A percentile compares a stretch with the other conserved stretches of the same genome.
Conservation (phyloP, 2,888 invertebrate species). For the Leptothorax acervorum region DNA sequence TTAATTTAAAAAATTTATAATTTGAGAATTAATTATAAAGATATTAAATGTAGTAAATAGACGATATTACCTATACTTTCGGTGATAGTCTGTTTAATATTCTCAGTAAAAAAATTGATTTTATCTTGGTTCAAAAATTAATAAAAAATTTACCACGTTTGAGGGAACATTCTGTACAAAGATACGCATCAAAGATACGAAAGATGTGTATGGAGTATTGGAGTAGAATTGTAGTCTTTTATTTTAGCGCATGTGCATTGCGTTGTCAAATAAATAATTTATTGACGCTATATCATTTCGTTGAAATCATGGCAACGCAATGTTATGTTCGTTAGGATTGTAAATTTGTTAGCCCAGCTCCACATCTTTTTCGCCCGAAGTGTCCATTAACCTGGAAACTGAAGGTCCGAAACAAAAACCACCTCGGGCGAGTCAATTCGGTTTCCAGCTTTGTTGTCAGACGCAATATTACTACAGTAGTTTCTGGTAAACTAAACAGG, state of each 20-base stretch:
- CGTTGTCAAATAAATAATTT: conserved; percentile 19
- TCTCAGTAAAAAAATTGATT: not conserved
- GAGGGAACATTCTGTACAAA: not conserved
- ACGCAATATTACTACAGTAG: conserved; percentile 43
- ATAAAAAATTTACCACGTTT: not conserved
- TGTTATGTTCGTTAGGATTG: not conserved
- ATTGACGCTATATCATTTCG: not conserved
- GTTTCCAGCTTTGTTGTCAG: conserved; percentile 45
- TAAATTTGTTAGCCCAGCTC: conserved; percentile 18
- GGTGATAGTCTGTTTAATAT: not conserved
- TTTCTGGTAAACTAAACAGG: conserved; percentile 31
- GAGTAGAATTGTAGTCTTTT: not conserved
- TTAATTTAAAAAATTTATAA: not conserved
- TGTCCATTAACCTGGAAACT: conserved; percentile 37
- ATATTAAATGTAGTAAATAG: not conserved
- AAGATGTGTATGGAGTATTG: not conserved
- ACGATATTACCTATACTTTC: not conserved
- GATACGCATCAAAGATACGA: not conserved
- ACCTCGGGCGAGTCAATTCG: conserved; percentile 29
- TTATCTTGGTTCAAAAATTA: not conserved
- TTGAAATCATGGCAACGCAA: not conserved
- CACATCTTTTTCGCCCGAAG: not conserved
- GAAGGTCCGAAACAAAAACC: conserved; percentile 23
- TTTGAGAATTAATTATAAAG: not conserved
- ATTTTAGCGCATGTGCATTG: not conserved